Base-by-base conservation (phyloP, 2,113 vertebrate genomes). In the Oophaga pumilio region DNA sequence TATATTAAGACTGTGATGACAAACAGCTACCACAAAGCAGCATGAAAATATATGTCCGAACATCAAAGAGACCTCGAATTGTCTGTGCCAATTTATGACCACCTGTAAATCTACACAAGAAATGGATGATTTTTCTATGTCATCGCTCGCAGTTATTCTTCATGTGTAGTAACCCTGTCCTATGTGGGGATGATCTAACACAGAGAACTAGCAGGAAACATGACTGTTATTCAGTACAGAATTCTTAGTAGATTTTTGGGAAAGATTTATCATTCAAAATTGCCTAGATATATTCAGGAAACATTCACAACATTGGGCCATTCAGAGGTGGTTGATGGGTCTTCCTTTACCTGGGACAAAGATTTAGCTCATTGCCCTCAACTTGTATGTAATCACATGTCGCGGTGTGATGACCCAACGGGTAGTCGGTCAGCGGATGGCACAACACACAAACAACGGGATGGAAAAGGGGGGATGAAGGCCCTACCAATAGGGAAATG, bases 41-140 rank as follows among this genome's bases (percentile, higher is more conserved):
- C 79, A 64, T 49, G 59, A 43, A 56, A 56, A 77, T 77, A 77
- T 77, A 56, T 24, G 76, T 77, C 49, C 76, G 24, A 24, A 50
- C 76, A 77, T 77, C 50, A 56, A 77, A 77, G 76, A 77, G 50
- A 77, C 49, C 76, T 77, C 76, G 53, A 77, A 77, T 53, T 22
- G 76, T 77, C 76, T 56, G 24, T 7, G 43, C 18, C 71, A 74
- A 74, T 74, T 74, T 74, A 74, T 26, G 43, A 50, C 71, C 22
- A 74, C 71, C 71, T 50, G 50, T 77, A 56, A 77, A 77, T 77
- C 76, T 53, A 26, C 10, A n/a, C 49, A 24, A 26, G 12, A n/a
- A 77, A 77, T 24, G 49, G 50, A 24, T 24, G 22, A 52, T 77
- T 56, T 4, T 24, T 20, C 76, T 50, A 74, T 74, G 43, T 77